Evolutionary conservation across 2,797 vertebrate species (phyloP), one percentile per base, ranked within the genome.

Genomic region (Anguilla obscura): DNA sequence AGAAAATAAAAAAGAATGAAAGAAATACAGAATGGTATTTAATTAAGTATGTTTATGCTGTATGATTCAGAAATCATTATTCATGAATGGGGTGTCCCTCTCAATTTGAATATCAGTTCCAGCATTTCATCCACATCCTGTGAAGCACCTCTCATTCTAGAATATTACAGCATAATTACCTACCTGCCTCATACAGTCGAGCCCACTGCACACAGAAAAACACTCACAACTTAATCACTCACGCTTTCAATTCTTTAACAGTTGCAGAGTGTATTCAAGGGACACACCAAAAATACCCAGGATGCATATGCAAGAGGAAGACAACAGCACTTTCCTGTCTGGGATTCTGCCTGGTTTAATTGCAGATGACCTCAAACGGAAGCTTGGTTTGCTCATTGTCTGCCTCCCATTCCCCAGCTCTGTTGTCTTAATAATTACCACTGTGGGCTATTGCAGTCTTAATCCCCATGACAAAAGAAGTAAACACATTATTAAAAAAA

Each of bases 281-380:
- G 18, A 50, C 18, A 48, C 21, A 50, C 45, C 30, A 82, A 50
- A 82, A 48, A 82, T 82, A 50, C 45, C 5, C 21, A 21, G 16
- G 12, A 36, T 21, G 16, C 3, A 71, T 33, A 79, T 12, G 0
- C 33, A 79, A 45, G 45, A 24, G 79, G 40, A 48, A 24, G 18
- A 24, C 21, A 50, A 82, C 79, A 48, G 7, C 45, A 50, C 18
- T 18, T 50, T 82, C 79, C 45, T 82, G 45, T 24, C 79, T n/a
- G 40, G 79, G 45, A 82, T 24, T 40, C 74, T 79, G 45, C 40
- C 45, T 21, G 79, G 18, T 10, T 18, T 82, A 82, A 82, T 82
- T 82, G 79, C 45, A 82, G 79, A 50, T 82, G 40, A 82, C 24
- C 40, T 82, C 79, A 82, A 82, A 1, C 79, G 45, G 45, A 82